Conservation (phyloP, 2,113 vertebrate genomes). For the Zapornia atra region DNA sequence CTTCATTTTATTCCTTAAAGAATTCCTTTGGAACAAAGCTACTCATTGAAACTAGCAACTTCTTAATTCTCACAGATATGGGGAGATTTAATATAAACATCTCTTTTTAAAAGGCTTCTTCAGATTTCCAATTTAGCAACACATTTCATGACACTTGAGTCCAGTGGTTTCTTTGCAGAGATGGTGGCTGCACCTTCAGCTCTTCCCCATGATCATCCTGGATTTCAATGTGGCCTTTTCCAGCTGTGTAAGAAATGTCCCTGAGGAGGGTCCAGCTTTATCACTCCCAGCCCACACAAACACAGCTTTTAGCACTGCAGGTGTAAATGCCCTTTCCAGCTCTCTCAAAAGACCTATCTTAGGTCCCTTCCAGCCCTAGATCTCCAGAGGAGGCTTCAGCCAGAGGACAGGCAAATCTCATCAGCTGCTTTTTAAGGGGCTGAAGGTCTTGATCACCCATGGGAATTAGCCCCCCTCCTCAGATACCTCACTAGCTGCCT, state of each 20-base stretch:
- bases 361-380: neutral
- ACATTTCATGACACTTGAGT: neutral
- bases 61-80: neutral
- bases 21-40: neutral
- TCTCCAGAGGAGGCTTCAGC: neutral
- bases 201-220: neutral
- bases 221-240: neutral
- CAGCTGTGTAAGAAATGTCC: neutral
- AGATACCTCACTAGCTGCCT: neutral
- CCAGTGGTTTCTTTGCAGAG: neutral
- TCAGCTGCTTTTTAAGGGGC: neutral
- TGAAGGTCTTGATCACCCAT: neutral
- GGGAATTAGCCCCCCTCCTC: neutral
- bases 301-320: rapidly evolving
- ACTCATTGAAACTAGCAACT: neutral
- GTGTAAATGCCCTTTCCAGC: neutral
- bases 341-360: neutral
- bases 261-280: neutral
- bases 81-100: neutral
- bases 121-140: neutral
- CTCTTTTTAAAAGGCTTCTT: neutral
- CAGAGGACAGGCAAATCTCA: neutral
- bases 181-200: neutral
- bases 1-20: neutral
- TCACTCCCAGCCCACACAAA: neutral